Evolutionary conservation across 2,113 vertebrate genomes (phyloP).

Genomic region (Phrynocephalus versicolor): DNA sequence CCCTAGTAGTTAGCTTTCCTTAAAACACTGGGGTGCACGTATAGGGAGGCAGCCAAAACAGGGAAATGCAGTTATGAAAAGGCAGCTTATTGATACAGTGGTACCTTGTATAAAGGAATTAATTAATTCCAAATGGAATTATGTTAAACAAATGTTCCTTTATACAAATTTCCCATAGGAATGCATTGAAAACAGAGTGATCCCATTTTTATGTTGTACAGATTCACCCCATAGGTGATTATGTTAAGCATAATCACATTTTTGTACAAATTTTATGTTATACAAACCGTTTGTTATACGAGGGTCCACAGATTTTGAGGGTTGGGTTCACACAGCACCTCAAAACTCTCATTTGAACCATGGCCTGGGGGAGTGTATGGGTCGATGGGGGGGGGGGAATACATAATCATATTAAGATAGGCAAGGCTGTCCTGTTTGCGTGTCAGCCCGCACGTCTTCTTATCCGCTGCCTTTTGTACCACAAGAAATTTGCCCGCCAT

Average conservation of each 20-base stretch:
- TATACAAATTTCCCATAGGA: too few relatives aligned
- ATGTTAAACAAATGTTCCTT: too few relatives aligned
- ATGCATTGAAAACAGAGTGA: too few relatives aligned
- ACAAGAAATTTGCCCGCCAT: conserved; percentile 51
- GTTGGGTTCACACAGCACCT: conserved; percentile 42
- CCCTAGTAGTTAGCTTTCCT: neutral
- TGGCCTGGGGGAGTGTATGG: neutral
- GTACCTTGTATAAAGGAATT: too few relatives aligned
- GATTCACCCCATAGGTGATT: too few relatives aligned
- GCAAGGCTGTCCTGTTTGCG: conserved; percentile 31
- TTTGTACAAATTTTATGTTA: too few relatives aligned
- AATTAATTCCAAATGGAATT: too few relatives aligned
- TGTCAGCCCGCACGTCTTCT: conserved; percentile 35
- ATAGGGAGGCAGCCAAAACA: conserved; percentile 30
- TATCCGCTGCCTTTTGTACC: conserved; percentile 6
- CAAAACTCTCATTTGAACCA: conserved; percentile 17
- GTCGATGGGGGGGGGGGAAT: neutral
- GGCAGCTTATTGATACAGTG: conserved; percentile 21
- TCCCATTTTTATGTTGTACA: too few relatives aligned
- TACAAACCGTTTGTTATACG: too few relatives aligned
- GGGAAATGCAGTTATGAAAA: neutral
- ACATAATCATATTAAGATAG: neutral
- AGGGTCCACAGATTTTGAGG: too few relatives aligned
- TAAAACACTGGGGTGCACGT: neutral
- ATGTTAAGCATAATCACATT: too few relatives aligned